Conservation (phyloP, 2,888 invertebrate species). For the Harpagoxenus sublaevis region DNA sequence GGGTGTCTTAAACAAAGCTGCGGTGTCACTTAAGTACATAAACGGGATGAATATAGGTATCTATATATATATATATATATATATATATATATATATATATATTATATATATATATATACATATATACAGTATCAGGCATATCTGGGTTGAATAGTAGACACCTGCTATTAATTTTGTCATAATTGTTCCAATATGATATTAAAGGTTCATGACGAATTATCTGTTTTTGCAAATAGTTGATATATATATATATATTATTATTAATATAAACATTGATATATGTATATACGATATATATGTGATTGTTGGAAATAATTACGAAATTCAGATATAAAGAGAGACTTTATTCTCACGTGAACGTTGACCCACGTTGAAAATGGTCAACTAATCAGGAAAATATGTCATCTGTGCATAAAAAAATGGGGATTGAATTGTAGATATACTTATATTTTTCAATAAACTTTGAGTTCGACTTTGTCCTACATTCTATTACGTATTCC, state of each 20-base stretch:
- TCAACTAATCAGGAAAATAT: constrained; percentile 22
- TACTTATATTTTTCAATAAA: constrained; percentile 1
- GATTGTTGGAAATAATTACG: constrained; percentile 49
- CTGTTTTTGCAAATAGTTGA: constrained; percentile 47
- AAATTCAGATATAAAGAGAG: constrained; percentile 19
- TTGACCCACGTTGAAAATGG: constrained; percentile 38
- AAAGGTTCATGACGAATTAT: constrained; percentile 24
- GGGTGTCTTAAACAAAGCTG: background rate
- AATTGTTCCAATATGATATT: constrained; percentile 40
- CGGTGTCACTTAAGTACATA: constrained; percentile 24
- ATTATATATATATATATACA: background rate
- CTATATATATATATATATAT: background rate
- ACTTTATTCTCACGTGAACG: constrained; percentile 47
- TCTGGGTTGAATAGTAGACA: constrained; percentile 42
- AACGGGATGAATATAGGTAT: constrained; percentile 8
- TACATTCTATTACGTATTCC: background rate
- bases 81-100: background rate
- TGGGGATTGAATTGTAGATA: constrained; percentile 32
- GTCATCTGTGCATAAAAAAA: constrained; percentile 27
- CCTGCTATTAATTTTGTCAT: constrained; percentile 40
- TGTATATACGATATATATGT: constrained; percentile 33
- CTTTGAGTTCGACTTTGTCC: background rate
- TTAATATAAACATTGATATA: constrained; percentile 26
- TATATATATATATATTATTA: background rate
- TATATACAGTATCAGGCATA: constrained; percentile 16